A percentile compares a stretch with the other conserved stretches of the same genome.
phyloP scores from a whole-genome alignment of 2,888 invertebrate genomes.

The Caenorhabditis zanzibari region DNA sequence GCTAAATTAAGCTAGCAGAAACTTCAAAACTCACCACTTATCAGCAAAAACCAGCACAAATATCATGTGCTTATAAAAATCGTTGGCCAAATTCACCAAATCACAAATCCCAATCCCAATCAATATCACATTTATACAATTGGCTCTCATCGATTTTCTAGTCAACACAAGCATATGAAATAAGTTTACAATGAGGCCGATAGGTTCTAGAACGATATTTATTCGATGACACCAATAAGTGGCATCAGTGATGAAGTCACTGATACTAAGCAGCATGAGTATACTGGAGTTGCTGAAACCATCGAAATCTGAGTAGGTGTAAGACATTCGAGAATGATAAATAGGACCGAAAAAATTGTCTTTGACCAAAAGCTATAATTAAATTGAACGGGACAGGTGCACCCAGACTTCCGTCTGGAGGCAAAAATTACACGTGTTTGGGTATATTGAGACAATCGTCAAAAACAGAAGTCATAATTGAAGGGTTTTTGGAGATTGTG shows the following conservation, averaged over 20 bases:
- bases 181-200: constrained; percentile 2
- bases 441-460: no score
- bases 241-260: neutral
- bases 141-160: constrained; percentile 22
- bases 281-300: neutral
- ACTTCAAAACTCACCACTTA: constrained; percentile 13
- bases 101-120: constrained; percentile 26
- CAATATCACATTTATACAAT: constrained; percentile 22
- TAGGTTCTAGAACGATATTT: neutral
- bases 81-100: constrained; percentile 5
- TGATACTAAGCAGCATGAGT: neutral
- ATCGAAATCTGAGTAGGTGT: constrained; percentile 5
- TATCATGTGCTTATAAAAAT: constrained; percentile 7
- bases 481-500: no score
- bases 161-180: constrained; percentile 31
- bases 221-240: neutral
- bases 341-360: neutral
- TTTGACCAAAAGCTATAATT: no score
- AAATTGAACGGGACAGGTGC: no score
- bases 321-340: neutral
- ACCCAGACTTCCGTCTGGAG: no score
- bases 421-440: no score
- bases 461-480: no score
- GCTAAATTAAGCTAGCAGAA: no score
- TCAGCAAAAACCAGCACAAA: neutral